Evolutionary conservation across 2,888 invertebrate species (phyloP).

Genomic region (Poecilus cupreus): DNA sequence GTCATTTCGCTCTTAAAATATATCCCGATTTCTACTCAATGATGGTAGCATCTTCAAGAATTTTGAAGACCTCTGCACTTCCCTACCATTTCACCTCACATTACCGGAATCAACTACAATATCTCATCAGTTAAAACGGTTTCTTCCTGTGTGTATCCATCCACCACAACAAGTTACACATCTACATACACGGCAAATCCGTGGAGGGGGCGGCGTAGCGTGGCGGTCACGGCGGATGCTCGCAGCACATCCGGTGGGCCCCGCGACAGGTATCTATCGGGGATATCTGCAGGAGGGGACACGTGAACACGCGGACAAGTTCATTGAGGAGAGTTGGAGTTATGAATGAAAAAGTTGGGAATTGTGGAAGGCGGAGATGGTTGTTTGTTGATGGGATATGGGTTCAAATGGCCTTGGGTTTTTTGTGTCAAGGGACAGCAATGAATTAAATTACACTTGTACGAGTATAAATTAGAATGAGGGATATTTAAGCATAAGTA

Average conservation of each 20-base stretch:
- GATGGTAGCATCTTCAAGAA: too few species aligned
- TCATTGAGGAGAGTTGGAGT: background rate
- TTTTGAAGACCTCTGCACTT: too few species aligned
- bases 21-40: too few species aligned
- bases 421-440: background rate
- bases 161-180: background rate
- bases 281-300: background rate
- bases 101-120: slow-evolving; percentile 59
- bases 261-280: background rate
- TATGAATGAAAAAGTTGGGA: background rate
- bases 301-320: background rate
- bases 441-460: background rate
- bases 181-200: background rate
- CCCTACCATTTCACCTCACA: background rate
- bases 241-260: background rate
- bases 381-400: background rate
- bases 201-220: background rate
- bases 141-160: slow-evolving; percentile 17
- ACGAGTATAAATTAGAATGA: too few species aligned
- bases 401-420: slow-evolving; percentile 3
- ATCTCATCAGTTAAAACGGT: slow-evolving; percentile 58
- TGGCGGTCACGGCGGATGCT: slow-evolving; percentile 23
- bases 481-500: too few species aligned
- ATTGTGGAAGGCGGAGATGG: background rate
- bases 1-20: too few species aligned